Base-by-base conservation (phyloP, 2,888 invertebrate genomes). In the Cerastis rubricosa region DNA sequence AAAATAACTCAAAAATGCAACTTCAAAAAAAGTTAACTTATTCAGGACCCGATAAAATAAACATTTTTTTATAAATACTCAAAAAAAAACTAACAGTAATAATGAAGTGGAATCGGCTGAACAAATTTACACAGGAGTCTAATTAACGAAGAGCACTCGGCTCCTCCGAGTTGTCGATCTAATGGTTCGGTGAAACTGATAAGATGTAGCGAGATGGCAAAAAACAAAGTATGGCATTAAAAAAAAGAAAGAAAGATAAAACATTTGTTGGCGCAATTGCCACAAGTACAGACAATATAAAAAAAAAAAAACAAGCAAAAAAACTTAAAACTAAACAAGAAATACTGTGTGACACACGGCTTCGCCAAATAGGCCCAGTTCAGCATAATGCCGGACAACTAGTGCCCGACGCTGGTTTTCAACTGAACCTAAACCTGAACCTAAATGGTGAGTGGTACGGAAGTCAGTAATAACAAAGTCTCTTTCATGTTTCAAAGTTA, bases 81-180 rank as follows among this genome's bases (percentile, higher is more conserved):
- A 51, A 73, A 76, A 76, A n/a, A 84, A 78, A 88, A 79, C 78
- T 84, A 71, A 85, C 70, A 81, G 80, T 81, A 72, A 84, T 88
- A 79, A 85, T 83, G 82, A 83, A 88, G 86, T 85, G 76, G 81
- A 85, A 85, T 89, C 87, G 84, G 73, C 81, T 85, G 84, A 81
- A 75, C 83, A 89, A 89, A 89, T 89, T 89, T 89, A 82, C 88
- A 85, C 83, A 87, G 85, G 86, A 84, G 78, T 87, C 85, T 89
- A 87, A 89, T 89, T 89, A 89, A 89, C 88, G 80, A 85, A 81
- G 89, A 85, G 89, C 75, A 88, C 84, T 81, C 63, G 66, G 73
- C 78, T 71, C 79, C 81, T 80, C 68, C 22, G 71, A 88, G 84
- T 83, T 78, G 71, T 76, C 87, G 80, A 80, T 81, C 72, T 74